Conservation (phyloP, 1,140 invertebrate genomes). For the Habropoda laboriosa region DNA sequence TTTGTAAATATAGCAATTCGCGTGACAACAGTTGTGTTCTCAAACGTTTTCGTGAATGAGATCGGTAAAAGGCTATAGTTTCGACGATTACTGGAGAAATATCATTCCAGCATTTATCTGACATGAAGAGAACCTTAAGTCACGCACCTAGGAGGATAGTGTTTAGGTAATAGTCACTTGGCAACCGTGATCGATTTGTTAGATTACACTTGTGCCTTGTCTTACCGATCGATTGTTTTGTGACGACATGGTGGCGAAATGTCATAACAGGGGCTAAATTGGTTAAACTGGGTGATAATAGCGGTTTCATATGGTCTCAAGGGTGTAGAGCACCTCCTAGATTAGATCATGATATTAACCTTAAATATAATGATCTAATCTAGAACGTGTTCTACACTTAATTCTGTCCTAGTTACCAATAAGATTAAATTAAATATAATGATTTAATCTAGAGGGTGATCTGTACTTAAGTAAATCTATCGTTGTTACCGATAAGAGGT, state of each 20-base stretch:
- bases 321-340: not conserved
- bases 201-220: constrained; percentile 23
- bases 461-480: too few species aligned
- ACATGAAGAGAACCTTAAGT: not conserved
- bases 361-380: too few species aligned
- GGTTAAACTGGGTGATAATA: constrained; percentile 1
- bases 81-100: not conserved
- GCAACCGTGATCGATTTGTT: constrained; percentile 67
- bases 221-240: constrained; percentile 46
- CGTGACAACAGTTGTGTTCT: not conserved
- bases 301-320: not conserved
- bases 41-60: not conserved
- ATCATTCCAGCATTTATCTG: constrained; percentile 2
- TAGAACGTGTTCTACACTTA: too few species aligned
- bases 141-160: constrained; percentile 30
- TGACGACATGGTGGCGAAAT: constrained; percentile 23
- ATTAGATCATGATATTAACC: not conserved
- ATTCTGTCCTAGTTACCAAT: too few species aligned
- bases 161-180: constrained; percentile 70
- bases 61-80: not conserved
- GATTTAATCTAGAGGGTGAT: too few species aligned
- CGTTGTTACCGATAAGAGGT: too few species aligned
- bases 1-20: not conserved
- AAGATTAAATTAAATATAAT: too few species aligned
- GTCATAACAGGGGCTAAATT: constrained; percentile 1